These are phyloP conservation scores for Leucophenga montana DNA, from an alignment of 2,888 invertebrate species.

Conservation along the genomic window DNA sequence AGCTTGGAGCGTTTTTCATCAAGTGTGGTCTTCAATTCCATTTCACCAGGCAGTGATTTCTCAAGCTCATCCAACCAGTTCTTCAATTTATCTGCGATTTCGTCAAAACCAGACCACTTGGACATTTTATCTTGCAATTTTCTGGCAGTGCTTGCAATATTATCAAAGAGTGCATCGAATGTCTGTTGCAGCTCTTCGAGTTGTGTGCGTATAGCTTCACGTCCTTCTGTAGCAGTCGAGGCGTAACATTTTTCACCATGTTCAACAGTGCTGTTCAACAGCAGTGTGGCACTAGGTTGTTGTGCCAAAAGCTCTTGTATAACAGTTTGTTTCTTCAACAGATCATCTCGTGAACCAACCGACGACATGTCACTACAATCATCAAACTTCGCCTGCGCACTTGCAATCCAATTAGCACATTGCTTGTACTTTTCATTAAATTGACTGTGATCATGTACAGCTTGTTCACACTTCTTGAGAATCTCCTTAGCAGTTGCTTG, in stretches of 20 bases:
- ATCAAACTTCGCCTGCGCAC: conserved; percentile 82
- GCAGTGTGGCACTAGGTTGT: conserved; percentile 82
- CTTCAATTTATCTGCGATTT: conserved; percentile 84
- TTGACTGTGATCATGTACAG: conserved; percentile 84
- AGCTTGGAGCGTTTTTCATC: conserved; percentile 94
- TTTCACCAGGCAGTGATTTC: conserved; percentile 82
- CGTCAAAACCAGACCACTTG: conserved; percentile 93
- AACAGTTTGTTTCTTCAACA: conserved; percentile 80
- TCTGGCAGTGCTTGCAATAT: conserved; percentile 83
- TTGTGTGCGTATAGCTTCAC: conserved; percentile 88
- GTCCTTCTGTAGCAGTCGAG: conserved; percentile 89
- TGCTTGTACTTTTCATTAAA: conserved; percentile 89
- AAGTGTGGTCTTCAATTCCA: conserved; percentile 87
- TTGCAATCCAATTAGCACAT: conserved; percentile 85
- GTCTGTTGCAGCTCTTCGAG: conserved; percentile 88
- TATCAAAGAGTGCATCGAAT: conserved; percentile 86
- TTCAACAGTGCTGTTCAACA: conserved; percentile 89
- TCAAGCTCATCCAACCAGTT: conserved; percentile 86
- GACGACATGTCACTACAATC: conserved; percentile 78
- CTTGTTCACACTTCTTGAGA: conserved; percentile 92
- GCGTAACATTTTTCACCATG: conserved; percentile 90
- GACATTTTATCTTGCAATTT: conserved; percentile 88
- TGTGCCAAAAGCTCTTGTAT: conserved; percentile 84
- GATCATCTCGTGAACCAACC: conserved; percentile 80
- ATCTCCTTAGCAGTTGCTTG: conserved; percentile 92